Base-by-base conservation (phyloP, 2,888 invertebrate genomes). In the Agonopterix subpropinquella region DNA sequence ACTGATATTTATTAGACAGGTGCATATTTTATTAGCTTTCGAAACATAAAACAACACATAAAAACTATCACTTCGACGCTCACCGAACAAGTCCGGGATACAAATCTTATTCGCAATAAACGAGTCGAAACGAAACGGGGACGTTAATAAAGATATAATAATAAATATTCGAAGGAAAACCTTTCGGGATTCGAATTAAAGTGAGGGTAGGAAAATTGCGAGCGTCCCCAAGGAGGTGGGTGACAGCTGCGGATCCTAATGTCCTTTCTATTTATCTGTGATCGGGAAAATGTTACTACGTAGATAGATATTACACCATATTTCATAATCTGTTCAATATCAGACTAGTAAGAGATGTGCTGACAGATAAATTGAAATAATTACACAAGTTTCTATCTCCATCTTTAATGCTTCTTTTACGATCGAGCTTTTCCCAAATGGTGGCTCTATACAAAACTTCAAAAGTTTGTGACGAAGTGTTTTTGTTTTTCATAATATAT, bases 91-190 rank as follows among this genome's bases (percentile, higher is more conserved):
- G 65, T 65, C 61, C 57, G 59, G 56, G 59, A 57, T 68, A 75
- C 73, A 77, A 82, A 83, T 82, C 78, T 81, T 73, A 65, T 77
- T 71, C 66, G 72, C 73, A 73, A 77, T 75, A 80, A 78, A 81
- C 70, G 68, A 68, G 66, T 73, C 73, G 71, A 71, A 73, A 74
- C 70, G 70, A 70, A 74, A 73, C 47, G 66, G 61, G 66, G 62
- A 72, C 75, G 83, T 84, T 85, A 86, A 86, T 87, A 86, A 83
- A 84, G 85, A 84, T 80, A 83, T 86, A 83, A 84, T 85, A 86
- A 86, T 88, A 88, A 88, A 88, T 87, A 87, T 80, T 65, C 71
- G 57, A 57, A 68, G 75, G 77, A 80, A 80, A 81, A 80, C 82
- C 85, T 83, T 86, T 80, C 73, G 80, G 85, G 83, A 78, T 77